phyloP scores from a whole-genome alignment of 2,888 invertebrate species.

The Troides oblongomaculatus region DNA sequence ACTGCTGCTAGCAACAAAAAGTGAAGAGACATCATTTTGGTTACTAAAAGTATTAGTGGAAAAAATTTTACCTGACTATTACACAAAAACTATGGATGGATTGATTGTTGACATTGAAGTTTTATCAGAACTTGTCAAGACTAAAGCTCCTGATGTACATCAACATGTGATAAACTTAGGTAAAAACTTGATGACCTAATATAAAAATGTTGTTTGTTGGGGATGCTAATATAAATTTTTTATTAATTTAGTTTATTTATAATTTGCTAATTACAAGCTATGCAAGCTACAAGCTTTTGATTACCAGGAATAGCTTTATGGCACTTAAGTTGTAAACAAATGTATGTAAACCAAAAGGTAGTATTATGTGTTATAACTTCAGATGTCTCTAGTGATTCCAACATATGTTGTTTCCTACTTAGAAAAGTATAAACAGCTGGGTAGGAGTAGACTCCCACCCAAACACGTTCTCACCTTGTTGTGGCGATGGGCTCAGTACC shows the following conservation, averaged over 20 bases:
- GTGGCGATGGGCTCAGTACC: too few relatives aligned
- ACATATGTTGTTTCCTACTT: too few relatives aligned
- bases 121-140: slow-evolving; percentile 90
- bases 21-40: slow-evolving; percentile 96
- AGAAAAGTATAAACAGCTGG: too few relatives aligned
- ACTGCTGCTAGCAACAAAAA: slow-evolving; percentile 90
- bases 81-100: slow-evolving; percentile 93
- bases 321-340: too few relatives aligned
- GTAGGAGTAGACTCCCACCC: too few relatives aligned
- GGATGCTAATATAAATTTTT: neutral
- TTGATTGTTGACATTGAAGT: slow-evolving; percentile 94
- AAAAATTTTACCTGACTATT: slow-evolving; percentile 92
- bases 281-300: too few relatives aligned
- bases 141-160: slow-evolving; percentile 89
- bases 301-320: too few relatives aligned
- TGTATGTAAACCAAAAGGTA: too few relatives aligned
- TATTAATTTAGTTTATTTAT: neutral
- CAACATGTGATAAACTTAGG: slow-evolving; percentile 88
- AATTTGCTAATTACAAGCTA: too few relatives aligned
- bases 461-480: too few relatives aligned
- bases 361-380: too few relatives aligned
- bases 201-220: neutral
- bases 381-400: too few relatives aligned
- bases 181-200: slow-evolving; percentile 39
- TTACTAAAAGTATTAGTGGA: slow-evolving; percentile 93